These are phyloP conservation scores for Irena cyanogastra DNA, from an alignment of 2,113 vertebrate genomes.

Conservation along the genomic window DNA sequence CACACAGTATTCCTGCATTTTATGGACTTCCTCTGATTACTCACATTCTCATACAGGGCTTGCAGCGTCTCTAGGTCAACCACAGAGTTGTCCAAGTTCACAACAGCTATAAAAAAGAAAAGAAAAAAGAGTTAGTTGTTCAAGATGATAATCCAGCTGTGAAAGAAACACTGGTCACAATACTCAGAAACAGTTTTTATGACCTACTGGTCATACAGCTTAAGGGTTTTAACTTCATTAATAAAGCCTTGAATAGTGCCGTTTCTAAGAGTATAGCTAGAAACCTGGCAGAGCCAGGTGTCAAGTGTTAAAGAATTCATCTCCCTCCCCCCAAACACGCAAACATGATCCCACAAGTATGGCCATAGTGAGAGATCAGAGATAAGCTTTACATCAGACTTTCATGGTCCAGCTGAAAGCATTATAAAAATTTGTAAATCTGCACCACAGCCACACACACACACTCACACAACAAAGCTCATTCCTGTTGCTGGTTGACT, in stretches of 20 bases:
- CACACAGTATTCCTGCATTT: neutral
- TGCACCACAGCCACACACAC: slow-evolving; percentile 38
- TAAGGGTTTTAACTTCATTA: slow-evolving; percentile 6
- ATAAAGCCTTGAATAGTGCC: neutral
- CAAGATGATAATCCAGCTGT: slow-evolving; percentile 32
- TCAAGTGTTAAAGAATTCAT: slow-evolving; percentile 46
- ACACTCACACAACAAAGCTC: slow-evolving; percentile 36
- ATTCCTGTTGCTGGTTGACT: slow-evolving; percentile 19
- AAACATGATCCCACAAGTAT: slow-evolving; percentile 7
- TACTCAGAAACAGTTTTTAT: neutral
- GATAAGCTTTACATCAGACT: slow-evolving; percentile 45
- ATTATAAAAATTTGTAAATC: slow-evolving; percentile 61
- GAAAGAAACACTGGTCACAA: slow-evolving; percentile 20
- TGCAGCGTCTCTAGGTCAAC: slow-evolving; percentile 97
- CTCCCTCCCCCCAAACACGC: slow-evolving; percentile 7
- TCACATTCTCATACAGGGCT: slow-evolving; percentile 97
- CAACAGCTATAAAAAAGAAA: slow-evolving; percentile 77
- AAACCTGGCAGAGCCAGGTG: slow-evolving; percentile 17
- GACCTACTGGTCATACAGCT: neutral
- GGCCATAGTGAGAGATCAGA: slow-evolving; percentile 46
- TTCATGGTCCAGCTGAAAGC: slow-evolving; percentile 34
- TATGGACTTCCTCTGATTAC: slow-evolving; percentile 61
- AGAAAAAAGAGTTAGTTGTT: slow-evolving; percentile 42
- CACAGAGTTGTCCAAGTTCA: slow-evolving; percentile 95
- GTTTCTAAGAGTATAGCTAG: neutral